Evolutionary conservation across 2,113 vertebrate genomes (phyloP).

Genomic region (Gambusia affinis): DNA sequence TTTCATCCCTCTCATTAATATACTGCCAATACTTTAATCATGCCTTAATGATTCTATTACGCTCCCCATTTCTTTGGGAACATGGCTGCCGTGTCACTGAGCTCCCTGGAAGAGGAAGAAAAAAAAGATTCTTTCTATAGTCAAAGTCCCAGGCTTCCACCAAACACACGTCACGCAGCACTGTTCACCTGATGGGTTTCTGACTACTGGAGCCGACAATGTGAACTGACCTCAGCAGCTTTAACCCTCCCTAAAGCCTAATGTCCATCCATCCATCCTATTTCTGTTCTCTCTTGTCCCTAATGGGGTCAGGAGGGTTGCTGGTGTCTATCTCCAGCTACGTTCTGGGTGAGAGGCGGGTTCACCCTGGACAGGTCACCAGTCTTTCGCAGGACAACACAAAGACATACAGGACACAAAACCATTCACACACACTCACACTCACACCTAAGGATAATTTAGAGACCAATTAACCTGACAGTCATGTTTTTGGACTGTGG

Average conservation of each 20-base stretch:
- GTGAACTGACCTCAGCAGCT: background rate
- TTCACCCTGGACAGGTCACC: too few species aligned
- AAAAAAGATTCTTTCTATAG: slow-evolving; percentile 22
- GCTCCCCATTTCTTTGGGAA: slow-evolving; percentile 23
- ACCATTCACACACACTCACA: too few species aligned
- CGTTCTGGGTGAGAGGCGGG: too few species aligned
- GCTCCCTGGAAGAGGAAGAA: background rate
- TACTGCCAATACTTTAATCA: slow-evolving; percentile 70
- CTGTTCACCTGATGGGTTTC: background rate
- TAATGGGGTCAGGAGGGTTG: too few species aligned
- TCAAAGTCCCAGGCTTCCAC: slow-evolving; percentile 12
- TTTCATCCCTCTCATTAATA: slow-evolving; percentile 73
- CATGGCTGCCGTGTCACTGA: background rate
- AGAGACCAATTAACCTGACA: too few species aligned
- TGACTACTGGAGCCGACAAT: slow-evolving; percentile 1
- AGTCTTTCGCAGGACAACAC: too few species aligned
- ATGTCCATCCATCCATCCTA: too few species aligned
- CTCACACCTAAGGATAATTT: too few species aligned
- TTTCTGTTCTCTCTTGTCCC: too few species aligned
- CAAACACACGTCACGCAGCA: slow-evolving; percentile 2
- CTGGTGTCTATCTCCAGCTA: too few species aligned
- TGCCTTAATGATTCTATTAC: slow-evolving; percentile 57
- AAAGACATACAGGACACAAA: too few species aligned
- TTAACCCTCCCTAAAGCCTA: background rate
- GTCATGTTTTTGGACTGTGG: too few species aligned